Evolutionary conservation across 2,113 vertebrate genomes (phyloP), one percentile per base, ranked within the genome.

Genomic region (Pelmatolapia mariae): DNA sequence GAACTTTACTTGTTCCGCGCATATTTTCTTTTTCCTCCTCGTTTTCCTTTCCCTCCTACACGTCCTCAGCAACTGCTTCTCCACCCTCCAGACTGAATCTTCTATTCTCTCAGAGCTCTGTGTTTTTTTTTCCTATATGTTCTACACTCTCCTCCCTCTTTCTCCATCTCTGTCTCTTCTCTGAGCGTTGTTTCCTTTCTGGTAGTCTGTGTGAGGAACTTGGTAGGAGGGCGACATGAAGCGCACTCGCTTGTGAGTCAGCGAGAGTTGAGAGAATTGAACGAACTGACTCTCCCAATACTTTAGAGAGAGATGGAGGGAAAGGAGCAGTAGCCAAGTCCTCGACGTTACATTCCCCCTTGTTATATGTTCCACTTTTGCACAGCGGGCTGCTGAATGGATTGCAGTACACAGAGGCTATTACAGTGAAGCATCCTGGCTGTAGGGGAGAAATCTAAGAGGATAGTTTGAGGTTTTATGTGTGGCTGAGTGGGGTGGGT

Each of bases 221-320:
- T 89, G 89, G 92, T 91, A 82, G 89, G 94, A 92, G 91, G 87
- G 91, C 80, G 84, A 92, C 90, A 91, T 88, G 89, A 93, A 89
- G 90, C 59, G 76, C 73, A 47, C 86, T 91, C 89, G 88, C 86
- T 84, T 92, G 83, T 73, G 88, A 91, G 90, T 88, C 88, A 11
- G 86, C 31, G 38, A 87, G 83, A 87, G 88, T 89, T 89, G 81
- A 91, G 87, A 89, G 71, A 43, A 91, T 79, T 4, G 68, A 88
- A n/a, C 13, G 11, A 81, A 81, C 80, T 31, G 63, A 82, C 87
- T 92, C 86, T 82, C 54, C 40, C 40, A 76, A 11, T 33, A 40
- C 83, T 92, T 83, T 43, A 33, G 68, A 90, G 52, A 53, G 71
- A 84, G 66, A 78, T 9, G 18, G 33, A 78, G 73, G 78, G 63